These are phyloP conservation scores for Tapirus indicus DNA, from an alignment of 2,797 vertebrate species.

Conservation along the genomic window DNA sequence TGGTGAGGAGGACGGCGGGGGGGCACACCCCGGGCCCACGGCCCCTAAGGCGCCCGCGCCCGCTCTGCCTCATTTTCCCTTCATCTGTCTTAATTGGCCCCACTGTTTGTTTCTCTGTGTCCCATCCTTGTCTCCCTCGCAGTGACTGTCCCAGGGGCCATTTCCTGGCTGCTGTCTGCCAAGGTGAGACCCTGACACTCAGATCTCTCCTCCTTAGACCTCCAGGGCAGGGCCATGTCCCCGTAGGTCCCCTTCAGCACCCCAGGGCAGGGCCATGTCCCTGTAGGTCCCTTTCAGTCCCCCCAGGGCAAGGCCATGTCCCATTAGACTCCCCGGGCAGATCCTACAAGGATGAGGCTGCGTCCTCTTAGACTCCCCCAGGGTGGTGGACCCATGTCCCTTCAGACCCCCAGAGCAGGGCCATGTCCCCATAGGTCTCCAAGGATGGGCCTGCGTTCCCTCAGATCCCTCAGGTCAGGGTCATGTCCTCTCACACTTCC, in stretches of 20 bases:
- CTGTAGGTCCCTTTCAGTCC: too few species aligned
- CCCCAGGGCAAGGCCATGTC: not conserved
- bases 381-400: not conserved
- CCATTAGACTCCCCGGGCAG: not conserved
- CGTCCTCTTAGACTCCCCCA: not conserved
- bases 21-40: not conserved
- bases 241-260: too few species aligned
- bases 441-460: not conserved
- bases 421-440: not conserved
- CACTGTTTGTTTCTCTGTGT: not conserved
- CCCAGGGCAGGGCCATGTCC: not conserved
- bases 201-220: not conserved
- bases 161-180: constrained; percentile 93
- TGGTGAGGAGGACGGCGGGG: constrained; percentile 89
- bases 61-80: rapidly evolving
- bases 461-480: not conserved
- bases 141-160: constrained; percentile 93
- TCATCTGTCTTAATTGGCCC: not conserved
- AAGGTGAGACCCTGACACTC: constrained; percentile 89
- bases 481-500: not conserved
- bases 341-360: not conserved
- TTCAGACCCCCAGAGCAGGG: not conserved
- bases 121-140: constrained; percentile 68
- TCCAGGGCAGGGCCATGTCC: not conserved
- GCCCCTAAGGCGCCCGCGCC: not conserved